Percentiles rank a stretch among this genome's conserved stretches.
Conservation (phyloP, 2,888 invertebrate genomes). For the Pimpla rufipes region DNA sequence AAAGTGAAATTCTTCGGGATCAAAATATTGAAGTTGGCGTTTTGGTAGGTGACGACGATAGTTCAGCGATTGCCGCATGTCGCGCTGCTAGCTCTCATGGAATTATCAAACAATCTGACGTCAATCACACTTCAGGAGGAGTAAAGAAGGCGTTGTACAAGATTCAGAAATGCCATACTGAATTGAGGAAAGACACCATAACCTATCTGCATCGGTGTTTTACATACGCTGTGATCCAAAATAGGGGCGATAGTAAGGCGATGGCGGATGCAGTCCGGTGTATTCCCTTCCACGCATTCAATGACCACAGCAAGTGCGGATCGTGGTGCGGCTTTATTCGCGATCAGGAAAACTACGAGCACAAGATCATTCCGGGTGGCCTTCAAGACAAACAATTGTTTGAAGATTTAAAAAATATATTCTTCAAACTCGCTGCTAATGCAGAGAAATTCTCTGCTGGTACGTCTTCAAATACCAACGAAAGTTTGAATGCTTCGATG, state of each 20-base stretch:
- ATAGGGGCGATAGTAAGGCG: conserved; percentile 54
- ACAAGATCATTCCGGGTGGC: conserved; percentile 55
- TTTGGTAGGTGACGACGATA: too few species aligned
- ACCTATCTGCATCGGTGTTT: conserved; percentile 68
- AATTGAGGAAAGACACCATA: conserved; percentile 60
- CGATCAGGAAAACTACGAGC: conserved; percentile 50
- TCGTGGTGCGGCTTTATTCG: conserved; percentile 64
- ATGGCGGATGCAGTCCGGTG: conserved; percentile 59
- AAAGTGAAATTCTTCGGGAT: conserved; percentile 50
- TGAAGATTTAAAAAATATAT: conserved; percentile 48
- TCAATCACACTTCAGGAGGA: conserved; percentile 66
- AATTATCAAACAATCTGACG: conserved; percentile 67
- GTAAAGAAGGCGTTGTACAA: conserved; percentile 62
- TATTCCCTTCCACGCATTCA: conserved; percentile 65
- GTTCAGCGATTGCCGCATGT: conserved; percentile 66
- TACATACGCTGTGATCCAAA: conserved; percentile 65
- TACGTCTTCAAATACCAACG: conserved; percentile 65
- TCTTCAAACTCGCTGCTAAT: conserved; percentile 56
- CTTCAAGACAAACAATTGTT: conserved; percentile 60
- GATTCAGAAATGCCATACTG: conserved; percentile 52
- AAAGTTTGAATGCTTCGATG: conserved; percentile 69
- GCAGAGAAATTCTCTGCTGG: conserved; percentile 61
- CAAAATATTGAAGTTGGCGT: conserved; percentile 66
- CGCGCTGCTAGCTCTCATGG: conserved; percentile 49
- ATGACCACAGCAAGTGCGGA: conserved; percentile 63